Evolutionary conservation across 2,113 vertebrate species (phyloP).

Genomic region (Elaphurus davidianus): DNA sequence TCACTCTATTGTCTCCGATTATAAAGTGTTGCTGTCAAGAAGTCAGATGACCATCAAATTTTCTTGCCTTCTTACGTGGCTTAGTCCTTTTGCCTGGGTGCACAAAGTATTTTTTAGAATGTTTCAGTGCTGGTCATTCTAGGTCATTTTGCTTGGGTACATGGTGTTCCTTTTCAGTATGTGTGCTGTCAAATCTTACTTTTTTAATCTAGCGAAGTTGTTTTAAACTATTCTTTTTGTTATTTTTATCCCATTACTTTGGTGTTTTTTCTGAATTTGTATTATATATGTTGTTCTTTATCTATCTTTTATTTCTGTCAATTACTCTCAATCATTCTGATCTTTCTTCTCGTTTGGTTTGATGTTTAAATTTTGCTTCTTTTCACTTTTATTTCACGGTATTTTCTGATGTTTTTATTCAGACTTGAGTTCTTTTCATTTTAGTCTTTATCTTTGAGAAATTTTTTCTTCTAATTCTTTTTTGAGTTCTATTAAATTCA

Average conservation of each 20-base stretch:
- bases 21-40: conserved; percentile 57
- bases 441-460: background rate
- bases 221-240: background rate
- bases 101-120: background rate
- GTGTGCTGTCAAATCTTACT: background rate
- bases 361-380: background rate
- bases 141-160: background rate
- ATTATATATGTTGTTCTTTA: background rate
- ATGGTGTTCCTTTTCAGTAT: background rate
- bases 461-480: background rate
- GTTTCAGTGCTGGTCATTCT: background rate
- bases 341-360: background rate
- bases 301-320: background rate
- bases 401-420: background rate
- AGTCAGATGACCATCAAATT: conserved; percentile 3
- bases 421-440: background rate
- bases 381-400: background rate
- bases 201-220: background rate
- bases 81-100: background rate
- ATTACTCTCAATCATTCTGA: background rate
- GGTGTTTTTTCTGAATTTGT: background rate
- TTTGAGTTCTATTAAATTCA: background rate
- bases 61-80: background rate
- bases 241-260: background rate
- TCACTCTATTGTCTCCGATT: conserved; percentile 50